Percentiles rank a stretch among this genome's conserved stretches.
Evolutionary conservation across 2,113 vertebrate species (phyloP).

Genomic region (Saguinus midas): DNA sequence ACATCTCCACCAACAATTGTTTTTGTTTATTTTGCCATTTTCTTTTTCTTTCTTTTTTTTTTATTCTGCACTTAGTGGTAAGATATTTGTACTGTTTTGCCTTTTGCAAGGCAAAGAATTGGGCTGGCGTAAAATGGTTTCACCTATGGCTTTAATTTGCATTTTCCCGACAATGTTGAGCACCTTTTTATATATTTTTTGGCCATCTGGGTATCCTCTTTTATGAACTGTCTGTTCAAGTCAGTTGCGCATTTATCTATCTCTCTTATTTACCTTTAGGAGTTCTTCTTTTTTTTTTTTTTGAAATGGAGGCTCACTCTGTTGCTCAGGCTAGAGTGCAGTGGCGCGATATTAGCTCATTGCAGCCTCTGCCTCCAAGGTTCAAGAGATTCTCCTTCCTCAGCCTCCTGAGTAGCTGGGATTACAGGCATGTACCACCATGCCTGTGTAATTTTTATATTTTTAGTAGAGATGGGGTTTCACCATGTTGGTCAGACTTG

Average conservation of each 20-base stretch:
- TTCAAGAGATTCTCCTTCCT: no score
- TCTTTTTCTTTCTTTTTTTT: not conserved
- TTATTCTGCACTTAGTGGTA: no score
- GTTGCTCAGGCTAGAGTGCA: no score
- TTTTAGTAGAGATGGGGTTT: no score
- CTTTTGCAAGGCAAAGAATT: not conserved
- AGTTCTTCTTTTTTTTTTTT: no score
- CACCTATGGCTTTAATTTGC: conserved; percentile 4
- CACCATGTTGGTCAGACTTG: no score
- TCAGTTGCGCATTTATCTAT: not conserved
- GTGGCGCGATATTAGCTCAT: no score
- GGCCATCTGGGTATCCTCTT: not conserved
- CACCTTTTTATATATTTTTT: conserved; percentile 3
- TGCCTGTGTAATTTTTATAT: no score
- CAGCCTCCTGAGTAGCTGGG: no score
- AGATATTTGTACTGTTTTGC: not conserved
- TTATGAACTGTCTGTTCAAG: not conserved
- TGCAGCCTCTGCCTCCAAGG: no score
- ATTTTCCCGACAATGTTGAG: not conserved
- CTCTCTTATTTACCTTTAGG: not conserved
- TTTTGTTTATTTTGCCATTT: not conserved
- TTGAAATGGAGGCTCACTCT: no score
- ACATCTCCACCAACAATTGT: not conserved
- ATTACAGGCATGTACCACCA: no score
- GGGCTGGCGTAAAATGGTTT: not conserved